Conservation (phyloP, 2,113 vertebrate species). For the Alexandromys fortis region DNA sequence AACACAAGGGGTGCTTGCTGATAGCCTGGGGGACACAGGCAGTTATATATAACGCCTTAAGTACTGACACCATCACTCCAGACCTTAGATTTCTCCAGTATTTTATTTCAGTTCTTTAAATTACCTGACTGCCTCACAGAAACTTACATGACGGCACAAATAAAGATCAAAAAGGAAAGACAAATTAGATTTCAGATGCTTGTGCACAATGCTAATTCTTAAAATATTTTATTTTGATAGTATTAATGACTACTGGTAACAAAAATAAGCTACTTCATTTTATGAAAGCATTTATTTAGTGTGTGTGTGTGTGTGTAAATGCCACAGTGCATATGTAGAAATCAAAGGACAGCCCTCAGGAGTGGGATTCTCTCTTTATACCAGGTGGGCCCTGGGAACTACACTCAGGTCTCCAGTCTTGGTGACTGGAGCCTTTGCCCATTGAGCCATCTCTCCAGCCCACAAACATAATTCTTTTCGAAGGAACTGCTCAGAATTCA, state of each 20-base stretch:
- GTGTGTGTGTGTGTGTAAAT: not conserved
- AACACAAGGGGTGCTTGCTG: not conserved
- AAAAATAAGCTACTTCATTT: constrained; percentile 45
- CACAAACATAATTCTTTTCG: not conserved
- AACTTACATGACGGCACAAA: not conserved
- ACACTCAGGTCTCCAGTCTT: not conserved
- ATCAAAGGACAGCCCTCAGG: not conserved
- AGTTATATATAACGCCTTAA: not conserved
- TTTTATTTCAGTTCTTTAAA: constrained; percentile 48
- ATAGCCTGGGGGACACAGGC: not conserved
- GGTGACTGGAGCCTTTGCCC: not conserved
- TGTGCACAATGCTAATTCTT: not conserved
- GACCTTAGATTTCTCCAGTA: constrained; percentile 17
- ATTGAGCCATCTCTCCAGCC: not conserved
- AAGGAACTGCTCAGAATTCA: constrained; percentile 8
- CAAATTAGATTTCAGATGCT: constrained; percentile 11
- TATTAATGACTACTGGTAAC: not conserved
- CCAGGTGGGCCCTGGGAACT: not conserved
- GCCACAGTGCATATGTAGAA: not conserved
- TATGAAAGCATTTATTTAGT: not conserved
- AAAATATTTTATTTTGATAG: constrained; percentile 4
- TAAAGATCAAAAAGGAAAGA: not conserved
- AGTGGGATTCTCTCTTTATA: not conserved
- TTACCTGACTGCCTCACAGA: not conserved
- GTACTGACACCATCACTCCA: not conserved